A percentile compares a stretch with the other conserved stretches of the same genome.
Conservation (phyloP, 2,113 vertebrate genomes). For the Tonatia bakeri region DNA sequence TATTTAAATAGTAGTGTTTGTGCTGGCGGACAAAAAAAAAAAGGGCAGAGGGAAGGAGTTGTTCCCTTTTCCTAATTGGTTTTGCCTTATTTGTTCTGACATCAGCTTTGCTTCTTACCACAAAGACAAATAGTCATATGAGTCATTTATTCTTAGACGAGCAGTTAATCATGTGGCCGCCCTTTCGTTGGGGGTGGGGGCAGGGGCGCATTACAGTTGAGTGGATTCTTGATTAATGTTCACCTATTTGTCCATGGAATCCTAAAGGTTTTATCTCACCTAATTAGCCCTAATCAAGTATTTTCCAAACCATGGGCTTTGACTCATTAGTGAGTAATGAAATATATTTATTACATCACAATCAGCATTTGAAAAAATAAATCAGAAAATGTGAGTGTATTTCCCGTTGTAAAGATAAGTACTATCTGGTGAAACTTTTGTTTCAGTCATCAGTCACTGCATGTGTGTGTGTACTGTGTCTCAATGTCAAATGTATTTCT, state of each 20-base stretch:
- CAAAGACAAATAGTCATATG: background rate
- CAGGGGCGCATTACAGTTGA: background rate
- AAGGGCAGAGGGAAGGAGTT: background rate
- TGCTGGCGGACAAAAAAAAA: background rate
- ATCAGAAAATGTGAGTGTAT: background rate
- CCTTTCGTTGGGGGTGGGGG: background rate
- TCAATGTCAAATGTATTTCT: constrained; percentile 9
- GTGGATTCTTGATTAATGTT: constrained; percentile 14
- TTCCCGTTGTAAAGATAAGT: background rate
- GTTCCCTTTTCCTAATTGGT: background rate
- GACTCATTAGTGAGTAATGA: background rate
- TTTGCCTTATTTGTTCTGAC: constrained; percentile 26
- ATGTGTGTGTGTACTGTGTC: background rate
- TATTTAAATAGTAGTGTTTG: background rate
- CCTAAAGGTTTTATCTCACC: constrained; percentile 12
- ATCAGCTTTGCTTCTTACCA: constrained; percentile 31
- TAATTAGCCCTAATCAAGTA: background rate
- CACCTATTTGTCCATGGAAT: background rate
- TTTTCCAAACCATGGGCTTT: constrained; percentile 19
- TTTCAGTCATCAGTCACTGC: background rate
- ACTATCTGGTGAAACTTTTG: background rate
- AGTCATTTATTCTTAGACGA: constrained; percentile 23
- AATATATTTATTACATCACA: background rate
- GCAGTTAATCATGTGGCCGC: background rate
- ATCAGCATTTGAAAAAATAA: background rate